A percentile compares a stretch with the other conserved stretches of the same genome.
These are phyloP conservation scores for Varanus komodoensis DNA, from an alignment of 2,113 vertebrate genomes.

Conservation along the genomic window DNA sequence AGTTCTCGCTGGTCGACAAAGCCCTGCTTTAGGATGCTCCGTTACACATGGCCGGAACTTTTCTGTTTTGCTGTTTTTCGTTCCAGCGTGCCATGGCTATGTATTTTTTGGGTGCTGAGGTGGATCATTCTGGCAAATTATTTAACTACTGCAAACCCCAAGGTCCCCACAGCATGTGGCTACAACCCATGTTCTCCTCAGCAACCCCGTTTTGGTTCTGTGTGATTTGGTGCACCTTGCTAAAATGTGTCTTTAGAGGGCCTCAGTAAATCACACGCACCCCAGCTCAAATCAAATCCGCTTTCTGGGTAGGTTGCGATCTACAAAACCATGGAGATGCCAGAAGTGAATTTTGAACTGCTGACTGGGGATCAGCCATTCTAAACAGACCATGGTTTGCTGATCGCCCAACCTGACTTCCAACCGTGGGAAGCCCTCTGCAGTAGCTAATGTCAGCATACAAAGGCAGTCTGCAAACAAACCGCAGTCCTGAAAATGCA, in stretches of 20 bases:
- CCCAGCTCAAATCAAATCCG: background rate
- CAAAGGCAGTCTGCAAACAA: background rate
- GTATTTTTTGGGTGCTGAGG: background rate
- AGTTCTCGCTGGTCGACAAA: background rate
- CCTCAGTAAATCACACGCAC: background rate
- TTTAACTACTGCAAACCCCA: background rate
- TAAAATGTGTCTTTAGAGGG: background rate
- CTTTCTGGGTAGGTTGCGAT: background rate
- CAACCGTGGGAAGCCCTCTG: too few species aligned
- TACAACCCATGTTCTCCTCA: too few species aligned
- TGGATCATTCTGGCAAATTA: too few species aligned
- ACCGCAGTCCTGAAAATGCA: background rate
- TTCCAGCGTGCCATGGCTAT: background rate
- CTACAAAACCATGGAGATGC: too few species aligned
- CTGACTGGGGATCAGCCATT: too few species aligned
- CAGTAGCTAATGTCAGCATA: too few species aligned
- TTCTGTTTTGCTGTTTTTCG: background rate
- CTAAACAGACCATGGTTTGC: too few species aligned
- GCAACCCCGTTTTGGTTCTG: background rate
- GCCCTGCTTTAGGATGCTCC: background rate
- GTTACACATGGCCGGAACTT: background rate
- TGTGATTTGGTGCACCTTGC: too few species aligned
- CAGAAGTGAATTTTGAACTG: too few species aligned
- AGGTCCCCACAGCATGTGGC: too few species aligned
- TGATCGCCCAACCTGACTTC: too few species aligned